Evolutionary conservation across 2,888 invertebrate genomes (phyloP).

Genomic region (Cartodere bifasciata): DNA sequence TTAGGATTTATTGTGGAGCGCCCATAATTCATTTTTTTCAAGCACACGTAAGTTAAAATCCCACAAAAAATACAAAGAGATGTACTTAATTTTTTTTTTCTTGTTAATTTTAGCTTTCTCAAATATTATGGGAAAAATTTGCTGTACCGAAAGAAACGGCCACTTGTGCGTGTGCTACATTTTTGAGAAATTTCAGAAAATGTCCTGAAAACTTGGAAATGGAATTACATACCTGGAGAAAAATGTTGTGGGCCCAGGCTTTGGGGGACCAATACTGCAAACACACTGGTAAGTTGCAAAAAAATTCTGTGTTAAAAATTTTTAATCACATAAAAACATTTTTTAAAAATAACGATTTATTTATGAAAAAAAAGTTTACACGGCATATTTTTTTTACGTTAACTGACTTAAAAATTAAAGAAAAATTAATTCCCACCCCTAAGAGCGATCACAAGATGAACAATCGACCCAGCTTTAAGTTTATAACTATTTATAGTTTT

Average conservation of each 20-base stretch:
- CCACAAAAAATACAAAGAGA: not conserved
- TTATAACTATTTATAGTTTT: conserved; percentile 30
- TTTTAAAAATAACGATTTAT: too few species aligned
- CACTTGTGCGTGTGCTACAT: conserved; percentile 50
- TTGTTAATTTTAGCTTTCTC: conserved; percentile 39
- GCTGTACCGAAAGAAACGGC: conserved; percentile 53
- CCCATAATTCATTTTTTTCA: too few species aligned
- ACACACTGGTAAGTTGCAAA: conserved; percentile 46
- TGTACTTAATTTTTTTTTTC: not conserved
- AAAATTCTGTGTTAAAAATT: too few species aligned
- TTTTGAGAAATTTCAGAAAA: conserved; percentile 63
- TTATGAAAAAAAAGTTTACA: too few species aligned
- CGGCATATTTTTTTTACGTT: too few species aligned
- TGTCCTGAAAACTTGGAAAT: conserved; percentile 67
- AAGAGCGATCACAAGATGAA: conserved; percentile 32
- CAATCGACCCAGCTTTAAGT: conserved; percentile 27
- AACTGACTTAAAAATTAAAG: conserved; percentile 2
- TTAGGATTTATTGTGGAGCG: too few species aligned
- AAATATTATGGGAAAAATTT: conserved; percentile 48
- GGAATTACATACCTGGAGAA: conserved; percentile 65
- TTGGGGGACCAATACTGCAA: conserved; percentile 60
- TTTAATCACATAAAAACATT: not conserved
- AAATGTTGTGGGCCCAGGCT: conserved; percentile 63
- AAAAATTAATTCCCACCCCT: too few species aligned
- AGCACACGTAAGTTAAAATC: too few species aligned